Evolutionary conservation across 2,797 vertebrate genomes (phyloP).

Genomic region (Bradypus variegatus): DNA sequence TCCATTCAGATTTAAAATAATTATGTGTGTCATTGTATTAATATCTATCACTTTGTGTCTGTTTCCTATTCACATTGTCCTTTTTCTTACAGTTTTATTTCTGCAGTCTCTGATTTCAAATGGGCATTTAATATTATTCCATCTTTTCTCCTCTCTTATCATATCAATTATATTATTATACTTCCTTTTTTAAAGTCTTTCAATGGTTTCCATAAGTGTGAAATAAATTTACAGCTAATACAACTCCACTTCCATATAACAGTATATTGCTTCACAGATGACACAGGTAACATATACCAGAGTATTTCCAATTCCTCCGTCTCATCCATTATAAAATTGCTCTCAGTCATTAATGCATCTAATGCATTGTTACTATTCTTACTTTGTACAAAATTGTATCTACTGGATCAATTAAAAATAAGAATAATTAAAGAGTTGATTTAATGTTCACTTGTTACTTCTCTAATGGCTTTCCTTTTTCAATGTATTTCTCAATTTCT

Average conservation of each 20-base stretch:
- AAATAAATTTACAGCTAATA: no score
- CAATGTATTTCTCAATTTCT: background rate
- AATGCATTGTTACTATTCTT: no score
- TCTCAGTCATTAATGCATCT: no score
- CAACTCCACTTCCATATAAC: no score
- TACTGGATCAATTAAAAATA: background rate
- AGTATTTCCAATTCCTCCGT: no score
- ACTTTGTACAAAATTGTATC: background rate
- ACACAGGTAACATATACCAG: background rate
- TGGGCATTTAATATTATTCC: background rate
- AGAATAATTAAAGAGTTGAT: background rate
- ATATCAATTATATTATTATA: background rate
- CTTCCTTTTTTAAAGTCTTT: no score
- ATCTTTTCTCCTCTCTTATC: no score
- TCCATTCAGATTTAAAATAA: background rate
- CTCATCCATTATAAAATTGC: no score
- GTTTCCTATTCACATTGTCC: no score
- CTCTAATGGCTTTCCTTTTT: background rate
- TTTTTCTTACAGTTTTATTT: background rate
- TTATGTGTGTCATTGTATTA: background rate
- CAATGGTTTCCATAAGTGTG: no score
- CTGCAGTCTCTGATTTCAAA: background rate
- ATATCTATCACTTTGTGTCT: no score
- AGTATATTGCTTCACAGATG: background rate
- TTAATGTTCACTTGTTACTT: background rate